Evolutionary conservation across 2,888 invertebrate genomes (phyloP), one percentile per base, ranked within the genome.

Genomic region (Lochmaea crataegi): DNA sequence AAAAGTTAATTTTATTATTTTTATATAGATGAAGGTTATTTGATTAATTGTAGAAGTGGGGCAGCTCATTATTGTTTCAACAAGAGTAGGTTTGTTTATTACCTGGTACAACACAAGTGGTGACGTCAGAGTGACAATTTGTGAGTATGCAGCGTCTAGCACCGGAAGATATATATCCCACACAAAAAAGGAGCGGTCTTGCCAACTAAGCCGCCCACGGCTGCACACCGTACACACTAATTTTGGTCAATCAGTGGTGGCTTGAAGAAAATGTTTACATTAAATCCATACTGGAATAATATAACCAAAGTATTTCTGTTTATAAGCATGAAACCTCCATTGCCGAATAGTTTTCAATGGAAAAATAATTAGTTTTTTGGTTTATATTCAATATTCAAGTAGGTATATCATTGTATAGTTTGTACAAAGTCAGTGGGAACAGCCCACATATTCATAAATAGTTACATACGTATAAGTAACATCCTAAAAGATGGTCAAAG

Each of bases 111-210:
- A 79, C 79, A 82, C 82, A 82, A 80, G 80, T 83, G 80, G 79
- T 83, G 83, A 84, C 82, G 83, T 84, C 83, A 82, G 69, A 32
- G 56, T 65, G 32, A 70, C 57, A 70, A 70, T 68, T 70, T 67
- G 64, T 76, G 80, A 63, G 42, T 64, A 64, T 70, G 64, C 57
- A 64, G 70, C 82, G 64, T 70, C 64, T 56, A 64, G 70, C 83
- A 84, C 85, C 84, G 85, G 85, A 85, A 85, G 84, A 85, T 81
- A 77, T 81, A 77, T 82, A 83, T 79, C 85, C 85, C 82, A 85
- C 85, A 82, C 84, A 16, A 75, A 75, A 77, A 80, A 83, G 85
- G 85, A 84, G 85, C 84, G 84, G 84, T 84, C 84, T 83, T 84
- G 84, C 84, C 84, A 83, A 83, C 83, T 83, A 77, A 78, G 81